phyloP scores from a whole-genome alignment of 2,797 vertebrate species.

The Pseudochirops cupreus region DNA sequence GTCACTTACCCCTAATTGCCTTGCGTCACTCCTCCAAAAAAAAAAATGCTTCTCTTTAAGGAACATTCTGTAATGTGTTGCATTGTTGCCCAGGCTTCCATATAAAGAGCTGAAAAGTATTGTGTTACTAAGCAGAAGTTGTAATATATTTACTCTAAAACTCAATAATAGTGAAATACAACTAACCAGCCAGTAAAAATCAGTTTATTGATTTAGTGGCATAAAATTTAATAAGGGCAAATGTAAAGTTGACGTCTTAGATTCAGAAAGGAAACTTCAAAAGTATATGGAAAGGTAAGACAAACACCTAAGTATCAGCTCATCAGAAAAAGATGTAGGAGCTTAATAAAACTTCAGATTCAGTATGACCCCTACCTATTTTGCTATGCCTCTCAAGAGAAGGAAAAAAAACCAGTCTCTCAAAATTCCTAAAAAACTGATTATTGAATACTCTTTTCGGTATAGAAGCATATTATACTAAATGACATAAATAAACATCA shows the following conservation, averaged over 20 bases:
- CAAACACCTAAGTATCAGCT: background rate
- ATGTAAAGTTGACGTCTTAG: background rate
- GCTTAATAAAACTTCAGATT: background rate
- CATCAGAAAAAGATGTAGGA: background rate
- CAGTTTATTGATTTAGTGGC: background rate
- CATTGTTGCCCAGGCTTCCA: slow-evolving; percentile 8
- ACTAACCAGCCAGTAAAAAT: background rate
- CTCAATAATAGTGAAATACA: slow-evolving; percentile 41
- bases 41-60: background rate
- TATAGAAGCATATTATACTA: background rate
- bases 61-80: slow-evolving; percentile 17
- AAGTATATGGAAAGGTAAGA: background rate
- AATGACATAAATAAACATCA: background rate
- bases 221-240: background rate
- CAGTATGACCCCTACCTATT: background rate
- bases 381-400: background rate
- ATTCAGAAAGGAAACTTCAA: background rate
- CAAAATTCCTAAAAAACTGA: background rate
- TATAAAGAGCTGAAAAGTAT: slow-evolving; percentile 27
- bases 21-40: no score
- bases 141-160: slow-evolving; percentile 44
- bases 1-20: no score
- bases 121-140: slow-evolving; percentile 28
- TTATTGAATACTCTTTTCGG: background rate
- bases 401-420: background rate